Conservation (phyloP, 2,113 vertebrate genomes). For the Lipophrys pholis region DNA sequence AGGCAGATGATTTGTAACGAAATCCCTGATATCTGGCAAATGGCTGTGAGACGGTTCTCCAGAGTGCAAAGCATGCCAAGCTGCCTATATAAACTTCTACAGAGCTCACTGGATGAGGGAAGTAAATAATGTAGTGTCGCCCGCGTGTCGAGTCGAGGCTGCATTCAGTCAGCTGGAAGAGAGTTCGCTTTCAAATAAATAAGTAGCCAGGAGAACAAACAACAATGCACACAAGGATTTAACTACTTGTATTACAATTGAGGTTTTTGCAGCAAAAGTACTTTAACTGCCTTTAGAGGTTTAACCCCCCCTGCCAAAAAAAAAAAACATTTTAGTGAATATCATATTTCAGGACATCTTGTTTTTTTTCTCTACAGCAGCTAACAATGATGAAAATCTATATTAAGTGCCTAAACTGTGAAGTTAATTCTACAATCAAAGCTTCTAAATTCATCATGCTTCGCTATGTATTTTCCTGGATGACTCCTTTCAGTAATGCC, state of each 20-base stretch:
- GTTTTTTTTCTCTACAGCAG: constrained; percentile 55
- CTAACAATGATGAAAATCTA: constrained; percentile 51
- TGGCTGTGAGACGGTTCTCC: constrained; percentile 78
- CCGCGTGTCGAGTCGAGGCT: constrained; percentile 56
- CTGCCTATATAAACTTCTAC: constrained; percentile 70
- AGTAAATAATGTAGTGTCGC: constrained; percentile 46
- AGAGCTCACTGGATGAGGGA: constrained; percentile 61
- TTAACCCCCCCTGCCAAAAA: constrained; percentile 16
- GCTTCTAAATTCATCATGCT: constrained; percentile 60
- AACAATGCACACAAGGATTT: constrained; percentile 55
- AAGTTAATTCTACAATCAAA: constrained; percentile 68
- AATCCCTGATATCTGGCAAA: constrained; percentile 86
- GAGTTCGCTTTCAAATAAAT: constrained; percentile 78
- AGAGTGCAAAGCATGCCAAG: constrained; percentile 82
- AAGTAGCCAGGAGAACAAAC: constrained; percentile 65
- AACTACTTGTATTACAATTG: constrained; percentile 50
- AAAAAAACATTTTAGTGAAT: constrained; percentile 44
- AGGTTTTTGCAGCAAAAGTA: constrained; percentile 42
- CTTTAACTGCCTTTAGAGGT: constrained; percentile 49
- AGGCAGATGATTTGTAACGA: constrained; percentile 79
- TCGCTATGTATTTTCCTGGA: constrained; percentile 36
- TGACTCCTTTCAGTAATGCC: constrained; percentile 43
- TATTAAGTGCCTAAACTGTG: constrained; percentile 61
- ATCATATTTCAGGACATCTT: constrained; percentile 46
- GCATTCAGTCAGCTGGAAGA: constrained; percentile 70